A percentile compares a stretch with the other conserved stretches of the same genome.
Evolutionary conservation across 2,797 vertebrate species (phyloP).

Genomic region (Morus bassanus): DNA sequence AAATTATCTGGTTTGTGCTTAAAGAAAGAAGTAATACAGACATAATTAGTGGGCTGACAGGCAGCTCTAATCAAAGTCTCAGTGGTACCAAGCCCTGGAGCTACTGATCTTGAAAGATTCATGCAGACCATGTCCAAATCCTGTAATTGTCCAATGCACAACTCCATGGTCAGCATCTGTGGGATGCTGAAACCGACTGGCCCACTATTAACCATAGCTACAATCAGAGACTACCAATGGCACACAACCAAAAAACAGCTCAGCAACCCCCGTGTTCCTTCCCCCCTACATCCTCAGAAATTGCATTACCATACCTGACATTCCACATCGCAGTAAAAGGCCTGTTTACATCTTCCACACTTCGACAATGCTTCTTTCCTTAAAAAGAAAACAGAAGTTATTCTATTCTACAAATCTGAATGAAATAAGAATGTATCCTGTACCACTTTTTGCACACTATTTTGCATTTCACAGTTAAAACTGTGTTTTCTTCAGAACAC

Average conservation of each 20-base stretch:
- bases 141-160: constrained; percentile 1
- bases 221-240: not conserved
- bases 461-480: not conserved
- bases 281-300: not conserved
- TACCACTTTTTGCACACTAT: not conserved
- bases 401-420: not conserved
- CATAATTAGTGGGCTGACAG: constrained; percentile 52
- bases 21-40: constrained; percentile 49
- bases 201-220: not conserved
- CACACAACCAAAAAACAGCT: not conserved
- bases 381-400: constrained; percentile 66
- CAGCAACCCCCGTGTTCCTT: not conserved
- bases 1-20: constrained; percentile 38
- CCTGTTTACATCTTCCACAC: constrained; percentile 96
- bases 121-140: not conserved
- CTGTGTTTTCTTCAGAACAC: not conserved
- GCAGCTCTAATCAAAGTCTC: constrained; percentile 61
- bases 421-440: not conserved
- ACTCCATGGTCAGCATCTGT: not conserved
- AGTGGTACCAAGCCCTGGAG: constrained; percentile 19
- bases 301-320: constrained; percentile 85
- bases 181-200: not conserved
- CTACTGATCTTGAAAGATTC: constrained; percentile 50
- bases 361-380: constrained; percentile 93
- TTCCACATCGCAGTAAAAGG: constrained; percentile 91